phyloP scores from a whole-genome alignment of 2,113 vertebrate genomes.

The Oceanodroma tethys region DNA sequence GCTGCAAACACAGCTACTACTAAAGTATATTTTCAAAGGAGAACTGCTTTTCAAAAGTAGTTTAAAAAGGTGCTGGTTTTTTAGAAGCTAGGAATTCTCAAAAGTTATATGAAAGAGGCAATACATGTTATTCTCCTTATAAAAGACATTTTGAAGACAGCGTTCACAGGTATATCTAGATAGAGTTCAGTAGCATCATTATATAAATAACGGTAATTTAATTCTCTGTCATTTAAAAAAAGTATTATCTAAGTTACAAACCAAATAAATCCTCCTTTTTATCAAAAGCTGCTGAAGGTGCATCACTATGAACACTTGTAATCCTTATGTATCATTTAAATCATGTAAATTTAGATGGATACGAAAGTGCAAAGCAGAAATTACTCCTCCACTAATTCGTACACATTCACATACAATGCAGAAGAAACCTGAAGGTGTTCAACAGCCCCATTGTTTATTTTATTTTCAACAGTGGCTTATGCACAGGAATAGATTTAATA shows the following conservation, averaged over 20 bases:
- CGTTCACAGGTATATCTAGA: background rate
- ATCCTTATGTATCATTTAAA: background rate
- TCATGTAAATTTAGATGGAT: background rate
- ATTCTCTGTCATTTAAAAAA: background rate
- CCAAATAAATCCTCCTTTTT: background rate
- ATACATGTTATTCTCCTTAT: background rate
- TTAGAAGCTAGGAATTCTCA: background rate
- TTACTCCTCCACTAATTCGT: background rate
- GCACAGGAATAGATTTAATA: background rate
- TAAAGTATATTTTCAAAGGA: background rate
- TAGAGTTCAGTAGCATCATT: background rate
- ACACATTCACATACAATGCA: accelerated
- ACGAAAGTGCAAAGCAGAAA: background rate
- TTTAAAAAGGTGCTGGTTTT: background rate
- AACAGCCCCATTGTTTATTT: background rate
- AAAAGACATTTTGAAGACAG: background rate
- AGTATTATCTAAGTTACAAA: background rate
- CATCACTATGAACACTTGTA: background rate
- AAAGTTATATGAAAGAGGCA: background rate
- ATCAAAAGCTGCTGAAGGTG: background rate
- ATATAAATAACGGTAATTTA: background rate
- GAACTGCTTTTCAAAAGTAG: background rate
- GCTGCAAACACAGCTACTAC: background rate
- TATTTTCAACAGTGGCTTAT: background rate
- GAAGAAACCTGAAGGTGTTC: background rate